Base-by-base conservation (phyloP, 2,113 vertebrate species). In the Neogobius melanostomus region DNA sequence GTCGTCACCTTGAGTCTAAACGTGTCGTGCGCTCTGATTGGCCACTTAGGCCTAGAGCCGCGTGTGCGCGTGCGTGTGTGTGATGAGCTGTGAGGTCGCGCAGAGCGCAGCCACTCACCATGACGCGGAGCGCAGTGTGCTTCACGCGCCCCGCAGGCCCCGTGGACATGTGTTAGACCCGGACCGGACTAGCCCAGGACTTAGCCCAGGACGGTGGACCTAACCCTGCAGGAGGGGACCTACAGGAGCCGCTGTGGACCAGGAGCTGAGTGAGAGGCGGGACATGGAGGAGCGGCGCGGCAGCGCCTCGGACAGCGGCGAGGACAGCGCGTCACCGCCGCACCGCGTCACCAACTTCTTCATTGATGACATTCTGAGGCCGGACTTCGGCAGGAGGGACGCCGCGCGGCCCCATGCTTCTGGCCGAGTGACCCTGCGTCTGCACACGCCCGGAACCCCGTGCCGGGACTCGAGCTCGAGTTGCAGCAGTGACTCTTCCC, bases 281-380 rank as follows among this genome's bases (percentile, higher is more conserved):
- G 84, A 86, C 63, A 93, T 94, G 94, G 93, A 94, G 83, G 90
- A 90, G 68, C 90, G 77, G 80, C 84, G 86, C 69, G 85, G 88
- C 49, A 70, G 85, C 85, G 90, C 91, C 72, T 64, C 90, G 75
- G 91, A 91, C 59, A 76, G 90, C 82, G 94, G 93, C 80, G 94
- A 94, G 54, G 93, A 94, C 74, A 92, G 93, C 87, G 89, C 81
- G 12, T 92, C 93, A 0, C 90, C 91, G 67, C 94, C 89, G 85
- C 83, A 90, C 87, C 91, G 94, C 80, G 90, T 93, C 85, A 96
- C 95, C 62, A 96, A 96, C 94, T 97, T 97, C 75, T 97, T 97
- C 91, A 97, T 97, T 68, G 95, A 96, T 82, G 94, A 96, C 84
- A 97, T 97, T 72, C 83, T 96, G 60, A 89, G 96, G 80, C 95